A percentile compares a stretch with the other conserved stretches of the same genome.
These are phyloP conservation scores for Cardiocondyla obscurior DNA, from an alignment of 1,140 invertebrate genomes.

Conservation along the genomic window DNA sequence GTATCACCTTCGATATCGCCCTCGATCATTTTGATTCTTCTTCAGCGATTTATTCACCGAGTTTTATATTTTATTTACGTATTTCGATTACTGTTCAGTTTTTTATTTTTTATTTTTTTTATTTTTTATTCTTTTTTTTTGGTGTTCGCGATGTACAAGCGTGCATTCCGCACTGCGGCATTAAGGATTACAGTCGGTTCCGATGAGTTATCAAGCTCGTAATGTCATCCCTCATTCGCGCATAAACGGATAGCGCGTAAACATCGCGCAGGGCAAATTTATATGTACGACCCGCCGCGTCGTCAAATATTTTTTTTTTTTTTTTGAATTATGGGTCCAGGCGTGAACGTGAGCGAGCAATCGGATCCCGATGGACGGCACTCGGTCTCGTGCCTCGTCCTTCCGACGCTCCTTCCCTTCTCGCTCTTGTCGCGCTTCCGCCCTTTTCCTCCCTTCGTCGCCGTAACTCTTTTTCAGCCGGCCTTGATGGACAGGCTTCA, in stretches of 20 bases:
- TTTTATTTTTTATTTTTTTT: background rate
- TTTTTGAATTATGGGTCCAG: constrained; percentile 55
- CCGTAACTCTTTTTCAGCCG: constrained; percentile 76
- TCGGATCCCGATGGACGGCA: constrained; percentile 45
- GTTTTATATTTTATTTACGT: background rate
- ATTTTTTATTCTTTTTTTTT: background rate
- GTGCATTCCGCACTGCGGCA: background rate
- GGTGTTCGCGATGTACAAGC: background rate
- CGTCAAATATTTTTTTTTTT: constrained; percentile 54
- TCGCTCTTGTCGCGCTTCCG: constrained; percentile 29
- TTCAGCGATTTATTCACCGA: background rate
- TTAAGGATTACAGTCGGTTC: constrained; percentile 15
- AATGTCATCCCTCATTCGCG: constrained; percentile 47
- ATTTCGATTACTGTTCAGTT: background rate
- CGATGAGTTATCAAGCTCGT: constrained; percentile 29
- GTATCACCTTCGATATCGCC: background rate
- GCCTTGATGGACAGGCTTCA: constrained; percentile 80
- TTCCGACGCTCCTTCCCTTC: constrained; percentile 15
- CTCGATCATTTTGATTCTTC: background rate
- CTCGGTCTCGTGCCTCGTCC: constrained; percentile 38
- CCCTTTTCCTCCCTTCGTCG: constrained; percentile 28
- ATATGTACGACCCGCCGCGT: constrained; percentile 35
- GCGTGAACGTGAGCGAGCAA: constrained; percentile 54
- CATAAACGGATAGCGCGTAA: constrained; percentile 52
- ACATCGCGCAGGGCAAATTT: constrained; percentile 49